These are phyloP conservation scores for Ryuthela nishihirai DNA, from an alignment of 2,888 invertebrate species.

Conservation along the genomic window DNA sequence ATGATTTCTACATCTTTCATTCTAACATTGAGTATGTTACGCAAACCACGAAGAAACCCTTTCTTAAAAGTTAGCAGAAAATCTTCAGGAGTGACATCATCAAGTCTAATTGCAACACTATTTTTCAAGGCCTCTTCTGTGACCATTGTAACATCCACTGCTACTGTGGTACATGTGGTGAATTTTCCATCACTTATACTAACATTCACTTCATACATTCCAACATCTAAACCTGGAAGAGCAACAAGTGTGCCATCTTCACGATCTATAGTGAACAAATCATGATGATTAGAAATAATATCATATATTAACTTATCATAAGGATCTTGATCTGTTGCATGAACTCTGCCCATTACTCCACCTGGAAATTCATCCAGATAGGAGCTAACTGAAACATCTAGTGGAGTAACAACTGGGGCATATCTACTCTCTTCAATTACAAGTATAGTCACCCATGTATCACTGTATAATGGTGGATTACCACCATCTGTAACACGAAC, in stretches of 20 bases:
- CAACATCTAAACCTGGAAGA: constrained; percentile 72
- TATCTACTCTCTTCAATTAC: constrained; percentile 94
- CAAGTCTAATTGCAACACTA: constrained; percentile 76
- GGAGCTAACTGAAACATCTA: constrained; percentile 79
- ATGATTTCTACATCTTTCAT: constrained; percentile 78
- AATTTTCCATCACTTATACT: constrained; percentile 57
- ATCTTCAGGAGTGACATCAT: constrained; percentile 73
- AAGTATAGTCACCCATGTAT: constrained; percentile 68
- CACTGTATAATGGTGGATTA: constrained; percentile 79
- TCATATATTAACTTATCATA: constrained; percentile 78
- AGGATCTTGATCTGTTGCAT: constrained; percentile 86
- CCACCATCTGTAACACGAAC: constrained; percentile 92
- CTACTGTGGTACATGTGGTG: constrained; percentile 58
- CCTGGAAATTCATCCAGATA: constrained; percentile 81
- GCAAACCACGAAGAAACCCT: constrained; percentile 73
- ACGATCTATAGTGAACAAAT: constrained; percentile 71
- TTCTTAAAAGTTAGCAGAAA: constrained; percentile 86
- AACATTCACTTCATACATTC: constrained; percentile 66
- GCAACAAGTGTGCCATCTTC: constrained; percentile 77
- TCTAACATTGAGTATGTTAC: constrained; percentile 67
- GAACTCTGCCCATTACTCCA: constrained; percentile 78
- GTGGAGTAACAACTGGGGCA: constrained; percentile 82
- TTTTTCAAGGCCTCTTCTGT: constrained; percentile 80
- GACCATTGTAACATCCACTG: constrained; percentile 72
- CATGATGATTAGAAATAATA: constrained; percentile 54